These are phyloP conservation scores for Andrena bicolor DNA, from an alignment of 2,888 invertebrate genomes.

Conservation along the genomic window DNA sequence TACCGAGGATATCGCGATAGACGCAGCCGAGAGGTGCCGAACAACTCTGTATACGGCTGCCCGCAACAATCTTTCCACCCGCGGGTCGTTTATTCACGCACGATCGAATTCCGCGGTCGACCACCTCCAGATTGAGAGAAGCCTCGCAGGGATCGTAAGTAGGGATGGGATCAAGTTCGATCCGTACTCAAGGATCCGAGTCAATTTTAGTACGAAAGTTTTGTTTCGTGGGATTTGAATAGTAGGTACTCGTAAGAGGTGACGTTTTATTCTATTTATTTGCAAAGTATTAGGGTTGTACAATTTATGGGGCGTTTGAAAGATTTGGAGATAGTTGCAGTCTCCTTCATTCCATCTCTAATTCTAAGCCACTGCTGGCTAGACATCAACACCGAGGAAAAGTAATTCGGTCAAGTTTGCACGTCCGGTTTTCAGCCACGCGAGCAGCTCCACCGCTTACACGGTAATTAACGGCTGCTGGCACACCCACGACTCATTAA, in stretches of 20 bases:
- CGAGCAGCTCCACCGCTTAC: slow-evolving; percentile 52
- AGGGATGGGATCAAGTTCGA: not conserved
- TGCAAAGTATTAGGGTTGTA: no score
- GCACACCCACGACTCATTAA: slow-evolving; percentile 65
- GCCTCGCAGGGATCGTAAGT: slow-evolving; percentile 6
- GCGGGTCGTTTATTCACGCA: slow-evolving; percentile 68
- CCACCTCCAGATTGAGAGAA: slow-evolving; percentile 13
- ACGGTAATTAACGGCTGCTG: slow-evolving; percentile 64
- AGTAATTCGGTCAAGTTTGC: slow-evolving; percentile 67
- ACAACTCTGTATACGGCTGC: slow-evolving; percentile 44
- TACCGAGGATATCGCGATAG: slow-evolving; percentile 5
- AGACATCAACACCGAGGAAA: not conserved
- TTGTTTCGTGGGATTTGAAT: no score
- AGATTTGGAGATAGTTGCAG: no score
- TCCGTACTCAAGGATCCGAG: no score
- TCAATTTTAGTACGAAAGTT: no score
- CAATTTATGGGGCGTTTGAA: no score
- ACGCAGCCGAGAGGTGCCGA: slow-evolving; percentile 50
- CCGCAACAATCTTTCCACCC: slow-evolving; percentile 54
- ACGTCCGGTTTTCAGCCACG: slow-evolving; percentile 65
- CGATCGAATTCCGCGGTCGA: slow-evolving; percentile 68
- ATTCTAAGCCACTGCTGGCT: not conserved
- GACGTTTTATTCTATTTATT: no score
- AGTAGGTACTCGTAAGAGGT: no score
- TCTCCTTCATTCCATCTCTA: no score